phyloP scores from a whole-genome alignment of 1,140 invertebrate genomes.

The Tyrophagus putrescentiae region DNA sequence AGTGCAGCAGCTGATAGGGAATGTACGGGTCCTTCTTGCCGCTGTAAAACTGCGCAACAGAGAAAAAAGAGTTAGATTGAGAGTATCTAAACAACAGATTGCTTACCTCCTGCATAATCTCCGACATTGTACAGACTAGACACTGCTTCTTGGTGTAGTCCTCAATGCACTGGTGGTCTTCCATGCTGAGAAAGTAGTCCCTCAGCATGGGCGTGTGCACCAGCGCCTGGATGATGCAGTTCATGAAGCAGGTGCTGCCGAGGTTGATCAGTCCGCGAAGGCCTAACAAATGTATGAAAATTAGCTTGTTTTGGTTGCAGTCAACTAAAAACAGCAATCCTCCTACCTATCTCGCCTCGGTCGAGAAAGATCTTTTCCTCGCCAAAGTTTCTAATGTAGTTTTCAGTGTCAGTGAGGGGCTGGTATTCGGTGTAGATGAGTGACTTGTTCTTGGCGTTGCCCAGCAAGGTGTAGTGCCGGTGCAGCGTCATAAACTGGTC shows the following conservation, averaged over 20 bases:
- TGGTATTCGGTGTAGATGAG: not conserved
- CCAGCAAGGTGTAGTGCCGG: constrained; percentile 44
- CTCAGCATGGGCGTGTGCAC: constrained; percentile 84
- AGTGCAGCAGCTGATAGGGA: constrained; percentile 68
- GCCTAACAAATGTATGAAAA: constrained; percentile 34
- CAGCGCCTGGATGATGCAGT: constrained; percentile 86
- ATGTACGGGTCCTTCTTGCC: constrained; percentile 71
- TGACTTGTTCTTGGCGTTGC: constrained; percentile 51
- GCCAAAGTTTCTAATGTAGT: not conserved
- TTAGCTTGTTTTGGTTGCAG: not conserved
- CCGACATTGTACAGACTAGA: constrained; percentile 80
- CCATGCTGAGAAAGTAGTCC: constrained; percentile 87
- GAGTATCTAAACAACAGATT: constrained; percentile 9
- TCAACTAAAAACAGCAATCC: not conserved
- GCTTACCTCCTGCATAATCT: constrained; percentile 39
- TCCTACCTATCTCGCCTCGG: not conserved
- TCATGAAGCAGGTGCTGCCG: constrained; percentile 98
- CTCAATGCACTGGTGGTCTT: constrained; percentile 57
- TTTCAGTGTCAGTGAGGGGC: not conserved
- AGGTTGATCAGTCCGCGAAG: constrained; percentile 83
- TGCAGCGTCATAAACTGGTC: constrained; percentile 45
- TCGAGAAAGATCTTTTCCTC: not conserved
- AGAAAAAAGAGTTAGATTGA: constrained; percentile 16
- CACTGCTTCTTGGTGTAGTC: constrained; percentile 45
- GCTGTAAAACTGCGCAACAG: constrained; percentile 60